phyloP scores from a whole-genome alignment of 2,888 invertebrate genomes.

The Dilophus febrilis region DNA sequence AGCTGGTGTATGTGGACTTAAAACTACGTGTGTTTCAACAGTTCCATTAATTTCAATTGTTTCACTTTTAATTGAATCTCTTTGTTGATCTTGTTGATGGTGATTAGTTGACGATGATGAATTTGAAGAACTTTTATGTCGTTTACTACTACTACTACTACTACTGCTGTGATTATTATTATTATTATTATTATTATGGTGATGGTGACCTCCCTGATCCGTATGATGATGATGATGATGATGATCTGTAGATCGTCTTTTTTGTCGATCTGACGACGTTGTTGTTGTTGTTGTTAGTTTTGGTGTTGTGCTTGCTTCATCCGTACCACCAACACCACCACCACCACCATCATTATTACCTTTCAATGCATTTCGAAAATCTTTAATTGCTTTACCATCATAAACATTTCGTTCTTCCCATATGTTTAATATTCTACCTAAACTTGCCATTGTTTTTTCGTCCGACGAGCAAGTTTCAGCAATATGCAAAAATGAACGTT shows the following conservation, averaged over 20 bases:
- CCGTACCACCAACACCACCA: conserved; percentile 2
- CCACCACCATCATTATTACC: conserved; percentile 14
- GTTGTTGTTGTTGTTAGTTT: too few relatives aligned
- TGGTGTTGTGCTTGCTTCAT: too few relatives aligned
- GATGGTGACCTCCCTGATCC: too few relatives aligned
- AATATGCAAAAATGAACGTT: conserved; percentile 73
- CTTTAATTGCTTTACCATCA: conserved; percentile 59
- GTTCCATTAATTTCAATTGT: conserved; percentile 47
- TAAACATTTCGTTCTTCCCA: conserved; percentile 90
- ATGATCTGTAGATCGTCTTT: conserved; percentile 24
- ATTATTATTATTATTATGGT: conserved; percentile 2
- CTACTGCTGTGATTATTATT: conserved; percentile 21
- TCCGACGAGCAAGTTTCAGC: conserved; percentile 50
- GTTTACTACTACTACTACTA: conserved; percentile 32
- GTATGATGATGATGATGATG: conserved; percentile 17
- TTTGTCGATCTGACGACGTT: conserved; percentile 14
- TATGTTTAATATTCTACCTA: conserved; percentile 69
- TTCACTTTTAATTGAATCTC: conserved; percentile 31
- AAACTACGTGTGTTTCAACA: conserved; percentile 55
- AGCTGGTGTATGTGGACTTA: conserved; percentile 63
- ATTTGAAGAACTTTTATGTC: conserved; percentile 13
- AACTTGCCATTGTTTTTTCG: conserved; percentile 62
- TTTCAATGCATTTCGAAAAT: conserved; percentile 50
- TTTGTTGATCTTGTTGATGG: too few relatives aligned
- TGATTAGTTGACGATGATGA: conserved; percentile 22